Evolutionary conservation across 2,113 vertebrate species (phyloP).

Genomic region (Alces alces): DNA sequence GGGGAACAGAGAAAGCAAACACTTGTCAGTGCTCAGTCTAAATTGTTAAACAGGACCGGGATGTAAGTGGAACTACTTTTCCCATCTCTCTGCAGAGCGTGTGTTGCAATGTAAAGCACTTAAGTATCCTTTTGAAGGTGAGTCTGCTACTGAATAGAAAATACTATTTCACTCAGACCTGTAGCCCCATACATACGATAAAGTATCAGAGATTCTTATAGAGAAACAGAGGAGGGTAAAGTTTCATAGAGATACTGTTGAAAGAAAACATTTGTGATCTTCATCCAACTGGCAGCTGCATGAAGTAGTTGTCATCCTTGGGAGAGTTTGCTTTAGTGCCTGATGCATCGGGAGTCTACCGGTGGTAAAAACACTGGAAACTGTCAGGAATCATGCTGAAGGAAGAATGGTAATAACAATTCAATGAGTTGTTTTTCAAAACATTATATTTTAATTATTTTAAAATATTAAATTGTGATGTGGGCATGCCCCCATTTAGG

Average conservation of each 20-base stretch:
- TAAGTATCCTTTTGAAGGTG: background rate
- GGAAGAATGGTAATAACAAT: background rate
- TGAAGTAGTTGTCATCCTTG: background rate
- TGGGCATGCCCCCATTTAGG: background rate
- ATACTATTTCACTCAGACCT: background rate
- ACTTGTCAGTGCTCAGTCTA: background rate
- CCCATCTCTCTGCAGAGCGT: background rate
- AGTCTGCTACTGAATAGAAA: constrained; percentile 18
- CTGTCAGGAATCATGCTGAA: background rate
- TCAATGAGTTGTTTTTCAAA: background rate
- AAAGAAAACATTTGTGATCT: background rate
- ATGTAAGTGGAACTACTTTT: background rate
- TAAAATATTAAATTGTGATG: background rate
- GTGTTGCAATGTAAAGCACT: background rate
- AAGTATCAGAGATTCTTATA: background rate
- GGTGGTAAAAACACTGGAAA: background rate
- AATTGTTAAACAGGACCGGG: background rate
- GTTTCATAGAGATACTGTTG: background rate
- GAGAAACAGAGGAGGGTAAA: background rate
- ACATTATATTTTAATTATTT: background rate
- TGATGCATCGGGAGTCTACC: background rate
- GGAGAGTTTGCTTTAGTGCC: background rate
- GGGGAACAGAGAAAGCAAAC: too few relatives aligned
- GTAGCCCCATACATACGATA: background rate
- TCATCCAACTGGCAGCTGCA: background rate